Evolutionary conservation across 2,888 invertebrate species (phyloP).

Genomic region (Prionchulus punctatus): DNA sequence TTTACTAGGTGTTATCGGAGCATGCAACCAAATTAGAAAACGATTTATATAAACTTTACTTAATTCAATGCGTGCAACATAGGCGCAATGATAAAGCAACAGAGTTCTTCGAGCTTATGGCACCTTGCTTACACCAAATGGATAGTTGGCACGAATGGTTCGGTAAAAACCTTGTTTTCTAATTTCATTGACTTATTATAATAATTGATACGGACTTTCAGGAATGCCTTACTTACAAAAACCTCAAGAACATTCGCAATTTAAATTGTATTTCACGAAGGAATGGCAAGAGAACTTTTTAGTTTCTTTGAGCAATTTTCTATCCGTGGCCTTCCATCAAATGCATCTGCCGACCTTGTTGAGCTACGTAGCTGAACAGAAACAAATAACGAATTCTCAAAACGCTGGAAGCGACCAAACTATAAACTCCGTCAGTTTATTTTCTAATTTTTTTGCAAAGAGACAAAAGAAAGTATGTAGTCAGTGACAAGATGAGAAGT

Average conservation of each 20-base stretch:
- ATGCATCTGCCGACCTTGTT: slow-evolving; percentile 56
- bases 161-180: no score
- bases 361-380: slow-evolving; percentile 44
- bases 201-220: no score
- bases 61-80: slow-evolving; percentile 66
- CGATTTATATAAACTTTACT: slow-evolving; percentile 67
- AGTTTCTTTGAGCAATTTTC: slow-evolving; percentile 74
- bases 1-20: slow-evolving; percentile 16
- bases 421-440: no score
- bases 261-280: slow-evolving; percentile 70
- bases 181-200: no score
- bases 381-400: no score
- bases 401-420: no score
- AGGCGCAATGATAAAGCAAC: slow-evolving; percentile 65
- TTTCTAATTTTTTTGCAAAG: no score
- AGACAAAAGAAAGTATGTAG: no score
- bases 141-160: slow-evolving; percentile 95
- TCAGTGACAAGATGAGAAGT: no score
- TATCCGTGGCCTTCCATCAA: slow-evolving; percentile 63
- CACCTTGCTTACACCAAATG: slow-evolving; percentile 67
- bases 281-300: slow-evolving; percentile 89
- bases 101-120: slow-evolving; percentile 74
- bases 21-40: slow-evolving; percentile 53
- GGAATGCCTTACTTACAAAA: slow-evolving; percentile 76
- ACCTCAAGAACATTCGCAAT: slow-evolving; percentile 73